Evolutionary conservation across 2,797 vertebrate species (phyloP).

Genomic region (Schizothorax lantsangensis): DNA sequence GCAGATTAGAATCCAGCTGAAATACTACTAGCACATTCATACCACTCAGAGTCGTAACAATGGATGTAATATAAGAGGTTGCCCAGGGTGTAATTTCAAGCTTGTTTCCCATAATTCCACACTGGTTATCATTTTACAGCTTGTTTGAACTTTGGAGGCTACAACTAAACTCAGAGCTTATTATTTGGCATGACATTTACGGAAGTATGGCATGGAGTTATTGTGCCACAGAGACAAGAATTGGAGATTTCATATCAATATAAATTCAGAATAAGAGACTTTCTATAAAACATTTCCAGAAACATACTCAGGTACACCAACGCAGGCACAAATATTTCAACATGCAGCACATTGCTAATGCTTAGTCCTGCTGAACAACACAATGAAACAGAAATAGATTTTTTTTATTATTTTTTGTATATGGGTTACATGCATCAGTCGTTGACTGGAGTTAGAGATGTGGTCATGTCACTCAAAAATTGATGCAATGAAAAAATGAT

Average conservation of each 20-base stretch:
- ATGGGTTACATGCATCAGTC: background rate
- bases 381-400: background rate
- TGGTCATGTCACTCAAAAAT: background rate
- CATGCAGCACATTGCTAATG: background rate
- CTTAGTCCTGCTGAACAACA: background rate
- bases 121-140: constrained; percentile 30
- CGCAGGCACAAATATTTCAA: background rate
- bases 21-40: constrained; percentile 32
- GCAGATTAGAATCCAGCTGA: constrained; percentile 21
- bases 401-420: no score
- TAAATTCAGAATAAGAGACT: background rate
- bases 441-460: background rate
- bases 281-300: background rate
- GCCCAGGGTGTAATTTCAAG: constrained; percentile 33
- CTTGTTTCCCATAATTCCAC: constrained; percentile 31
- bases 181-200: constrained; percentile 12
- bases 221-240: background rate
- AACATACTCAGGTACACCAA: background rate
- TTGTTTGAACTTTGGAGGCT: constrained; percentile 28
- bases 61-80: constrained; percentile 26
- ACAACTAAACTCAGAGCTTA: constrained; percentile 14
- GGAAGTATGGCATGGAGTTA: background rate
- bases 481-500: background rate
- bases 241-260: background rate
- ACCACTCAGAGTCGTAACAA: constrained; percentile 16